These are phyloP conservation scores for Lasioglossum baleicum DNA, from an alignment of 1,140 invertebrate species.

Conservation along the genomic window DNA sequence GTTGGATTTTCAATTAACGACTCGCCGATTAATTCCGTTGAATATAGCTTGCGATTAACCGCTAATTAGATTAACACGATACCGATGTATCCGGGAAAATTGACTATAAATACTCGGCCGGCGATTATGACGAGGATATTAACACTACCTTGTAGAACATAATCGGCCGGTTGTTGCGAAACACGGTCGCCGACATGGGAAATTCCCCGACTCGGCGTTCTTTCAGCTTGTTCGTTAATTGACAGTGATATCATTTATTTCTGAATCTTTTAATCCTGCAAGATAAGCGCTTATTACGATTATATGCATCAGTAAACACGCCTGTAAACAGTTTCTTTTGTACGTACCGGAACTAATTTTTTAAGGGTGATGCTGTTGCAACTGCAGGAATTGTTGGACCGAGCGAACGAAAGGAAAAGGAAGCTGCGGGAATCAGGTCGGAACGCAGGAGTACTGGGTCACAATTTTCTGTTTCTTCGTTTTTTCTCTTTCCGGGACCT, in stretches of 20 bases:
- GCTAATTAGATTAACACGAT: slow-evolving; percentile 8
- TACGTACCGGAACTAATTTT: too few species aligned
- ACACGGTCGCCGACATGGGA: too few species aligned
- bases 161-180: too few species aligned
- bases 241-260: too few species aligned
- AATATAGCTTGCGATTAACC: neutral
- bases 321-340: too few species aligned
- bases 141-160: neutral
- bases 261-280: too few species aligned
- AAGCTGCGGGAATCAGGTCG: neutral
- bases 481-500: slow-evolving; percentile 1
- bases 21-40: neutral
- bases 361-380: too few species aligned
- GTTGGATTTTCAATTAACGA: slow-evolving; percentile 1
- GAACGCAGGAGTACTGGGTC: slow-evolving; percentile 20
- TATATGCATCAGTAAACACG: too few species aligned
- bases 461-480: slow-evolving; percentile 4
- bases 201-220: too few species aligned
- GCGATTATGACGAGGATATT: neutral
- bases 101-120: slow-evolving; percentile 12
- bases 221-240: too few species aligned
- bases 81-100: neutral
- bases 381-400: too few species aligned
- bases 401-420: neutral
- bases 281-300: too few species aligned